Evolutionary conservation across 2,113 vertebrate species (phyloP).

Genomic region (Pseudorhombus dupliciocellatus): DNA sequence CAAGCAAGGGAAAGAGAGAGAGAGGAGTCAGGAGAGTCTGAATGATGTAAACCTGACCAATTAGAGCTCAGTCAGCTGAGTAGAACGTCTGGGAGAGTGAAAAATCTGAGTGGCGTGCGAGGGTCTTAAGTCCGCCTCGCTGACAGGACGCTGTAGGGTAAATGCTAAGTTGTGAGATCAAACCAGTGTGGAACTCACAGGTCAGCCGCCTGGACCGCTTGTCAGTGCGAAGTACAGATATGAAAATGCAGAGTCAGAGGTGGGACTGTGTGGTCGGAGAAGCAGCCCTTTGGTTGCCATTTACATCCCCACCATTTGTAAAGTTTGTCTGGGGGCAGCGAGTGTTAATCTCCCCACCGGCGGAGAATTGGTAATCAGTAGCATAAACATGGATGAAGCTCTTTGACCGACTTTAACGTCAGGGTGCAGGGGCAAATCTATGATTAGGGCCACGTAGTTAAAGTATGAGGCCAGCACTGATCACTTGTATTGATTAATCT

Average conservation of each 20-base stretch:
- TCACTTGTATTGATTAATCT: not conserved
- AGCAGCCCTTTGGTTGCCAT: constrained; percentile 6
- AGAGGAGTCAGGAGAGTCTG: too few relatives aligned
- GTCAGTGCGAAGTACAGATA: constrained; percentile 3
- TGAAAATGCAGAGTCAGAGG: constrained; percentile 28
- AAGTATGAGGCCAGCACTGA: not conserved
- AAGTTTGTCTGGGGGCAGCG: constrained; percentile 15
- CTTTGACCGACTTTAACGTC: not conserved
- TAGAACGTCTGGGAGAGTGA: too few relatives aligned
- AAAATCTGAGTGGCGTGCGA: not conserved
- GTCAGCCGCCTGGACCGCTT: constrained; percentile 5
- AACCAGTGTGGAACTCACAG: constrained; percentile 1
- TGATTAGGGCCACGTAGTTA: not conserved
- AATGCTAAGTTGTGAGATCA: constrained; percentile 24
- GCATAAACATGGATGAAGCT: constrained; percentile 2
- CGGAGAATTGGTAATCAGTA: constrained; percentile 24
- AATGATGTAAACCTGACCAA: too few relatives aligned
- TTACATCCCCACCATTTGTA: constrained; percentile 29
- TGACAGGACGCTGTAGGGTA: not conserved
- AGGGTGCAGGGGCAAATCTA: not conserved
- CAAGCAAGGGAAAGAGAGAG: too few relatives aligned
- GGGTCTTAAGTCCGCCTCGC: constrained; percentile 6
- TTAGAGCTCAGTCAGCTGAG: too few relatives aligned
- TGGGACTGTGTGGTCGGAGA: constrained; percentile 3
- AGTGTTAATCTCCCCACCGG: constrained; percentile 26